A percentile compares a stretch with the other conserved stretches of the same genome.
Evolutionary conservation across 1,140 invertebrate species (phyloP).

Genomic region (Melitaea cinxia): DNA sequence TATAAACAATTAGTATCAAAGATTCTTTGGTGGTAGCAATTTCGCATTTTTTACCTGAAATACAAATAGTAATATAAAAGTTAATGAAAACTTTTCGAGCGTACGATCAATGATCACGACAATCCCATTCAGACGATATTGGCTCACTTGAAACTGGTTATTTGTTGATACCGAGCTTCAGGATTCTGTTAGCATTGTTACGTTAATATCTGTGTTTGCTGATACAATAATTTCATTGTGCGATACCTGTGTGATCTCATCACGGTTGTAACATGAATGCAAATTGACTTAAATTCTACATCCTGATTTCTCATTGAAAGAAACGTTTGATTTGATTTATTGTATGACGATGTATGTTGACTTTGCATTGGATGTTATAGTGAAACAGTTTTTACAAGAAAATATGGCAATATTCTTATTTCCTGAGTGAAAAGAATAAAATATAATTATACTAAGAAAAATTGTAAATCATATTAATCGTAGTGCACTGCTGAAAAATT

Average conservation of each 20-base stretch:
- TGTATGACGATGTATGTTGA: background rate
- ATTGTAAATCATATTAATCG: too few relatives aligned
- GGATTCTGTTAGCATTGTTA: conserved; percentile 16
- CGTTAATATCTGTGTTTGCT: conserved; percentile 36
- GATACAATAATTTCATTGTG: conserved; percentile 39
- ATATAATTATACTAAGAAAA: too few relatives aligned
- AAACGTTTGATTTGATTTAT: conserved; percentile 14
- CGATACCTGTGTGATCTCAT: conserved; percentile 36
- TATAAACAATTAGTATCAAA: too few relatives aligned
- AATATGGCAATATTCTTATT: too few relatives aligned
- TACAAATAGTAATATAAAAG: too few relatives aligned
- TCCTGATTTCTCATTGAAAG: conserved; percentile 28
- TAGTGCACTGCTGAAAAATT: too few relatives aligned
- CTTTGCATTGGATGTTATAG: background rate
- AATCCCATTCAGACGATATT: conserved; percentile 10
- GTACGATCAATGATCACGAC: background rate
- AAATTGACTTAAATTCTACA: conserved; percentile 39
- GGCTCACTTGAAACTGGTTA: conserved; percentile 3
- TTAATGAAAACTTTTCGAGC: too few relatives aligned
- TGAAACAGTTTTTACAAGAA: too few relatives aligned
- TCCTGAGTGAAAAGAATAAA: too few relatives aligned
- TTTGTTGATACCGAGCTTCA: conserved; percentile 25
- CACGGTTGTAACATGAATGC: conserved; percentile 34
- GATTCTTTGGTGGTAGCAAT: too few relatives aligned
- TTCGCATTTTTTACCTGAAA: too few relatives aligned